phyloP scores from a whole-genome alignment of 1,140 invertebrate species.

The Rhopalosiphum padi region DNA sequence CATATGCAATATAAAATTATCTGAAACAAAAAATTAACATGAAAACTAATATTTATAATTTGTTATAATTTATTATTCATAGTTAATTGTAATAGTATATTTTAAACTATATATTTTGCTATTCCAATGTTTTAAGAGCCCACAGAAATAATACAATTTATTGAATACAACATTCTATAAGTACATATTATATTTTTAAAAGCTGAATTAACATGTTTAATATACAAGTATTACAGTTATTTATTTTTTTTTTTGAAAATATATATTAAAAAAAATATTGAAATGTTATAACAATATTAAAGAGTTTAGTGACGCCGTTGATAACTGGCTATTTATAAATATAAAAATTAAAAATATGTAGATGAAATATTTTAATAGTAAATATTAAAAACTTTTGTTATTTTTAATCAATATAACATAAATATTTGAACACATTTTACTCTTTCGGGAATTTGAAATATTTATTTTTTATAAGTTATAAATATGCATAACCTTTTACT shows the following conservation, averaged over 20 bases:
- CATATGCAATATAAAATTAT: background rate
- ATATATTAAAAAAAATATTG: no score
- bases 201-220: background rate
- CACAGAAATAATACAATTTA: background rate
- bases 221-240: background rate
- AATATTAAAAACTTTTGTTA: no score
- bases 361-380: no score
- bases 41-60: background rate
- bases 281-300: no score
- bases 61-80: background rate
- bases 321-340: no score
- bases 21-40: slow-evolving; percentile 20
- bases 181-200: background rate
- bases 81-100: background rate
- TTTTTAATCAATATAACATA: no score
- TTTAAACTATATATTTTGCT: background rate
- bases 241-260: background rate
- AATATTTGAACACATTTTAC: no score
- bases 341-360: no score
- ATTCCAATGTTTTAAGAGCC: no score
- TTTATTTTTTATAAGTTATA: background rate
- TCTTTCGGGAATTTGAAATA: background rate
- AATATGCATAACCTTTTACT: background rate
- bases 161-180: no score
- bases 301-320: no score